These are phyloP conservation scores for Hylyphantes graminicola DNA, from an alignment of 1,140 invertebrate genomes.

Conservation along the genomic window DNA sequence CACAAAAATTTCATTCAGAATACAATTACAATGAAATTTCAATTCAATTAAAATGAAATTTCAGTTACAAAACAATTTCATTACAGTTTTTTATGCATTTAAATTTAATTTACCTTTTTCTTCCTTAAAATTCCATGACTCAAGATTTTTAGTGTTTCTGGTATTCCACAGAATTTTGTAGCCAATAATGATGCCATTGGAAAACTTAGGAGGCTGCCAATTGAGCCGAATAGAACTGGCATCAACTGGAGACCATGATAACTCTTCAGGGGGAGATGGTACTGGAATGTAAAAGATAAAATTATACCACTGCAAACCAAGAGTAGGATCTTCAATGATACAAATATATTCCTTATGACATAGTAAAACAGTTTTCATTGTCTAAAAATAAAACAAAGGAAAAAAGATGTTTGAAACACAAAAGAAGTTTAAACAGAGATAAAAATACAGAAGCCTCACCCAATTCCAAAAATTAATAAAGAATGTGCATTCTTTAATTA, in stretches of 20 bases:
- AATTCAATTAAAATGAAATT: no score
- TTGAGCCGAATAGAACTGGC: constrained; percentile 69
- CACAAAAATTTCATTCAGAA: no score
- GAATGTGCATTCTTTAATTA: no score
- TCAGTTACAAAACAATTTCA: no score
- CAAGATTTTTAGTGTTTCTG: constrained; percentile 66
- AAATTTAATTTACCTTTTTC: constrained; percentile 64
- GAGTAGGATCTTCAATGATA: neutral
- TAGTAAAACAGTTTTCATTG: no score
- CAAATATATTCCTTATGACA: neutral
- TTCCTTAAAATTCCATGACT: constrained; percentile 65
- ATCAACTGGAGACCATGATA: constrained; percentile 70
- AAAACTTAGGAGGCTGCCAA: constrained; percentile 70
- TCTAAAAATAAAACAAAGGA: no score
- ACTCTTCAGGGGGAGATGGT: constrained; percentile 70
- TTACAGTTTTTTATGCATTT: no score
- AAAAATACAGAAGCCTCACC: no score
- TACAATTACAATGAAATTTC: no score
- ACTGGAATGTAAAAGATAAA: constrained; percentile 66
- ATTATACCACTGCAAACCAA: neutral
- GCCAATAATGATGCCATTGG: constrained; percentile 70
- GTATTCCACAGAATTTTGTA: constrained; percentile 69
- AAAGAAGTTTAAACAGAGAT: no score
- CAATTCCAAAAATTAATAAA: no score
- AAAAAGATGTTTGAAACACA: no score